Percentiles rank a stretch among this genome's conserved stretches.
These are phyloP conservation scores for Aphaenogaster floridana DNA, from an alignment of 1,140 invertebrate species.

Conservation along the genomic window DNA sequence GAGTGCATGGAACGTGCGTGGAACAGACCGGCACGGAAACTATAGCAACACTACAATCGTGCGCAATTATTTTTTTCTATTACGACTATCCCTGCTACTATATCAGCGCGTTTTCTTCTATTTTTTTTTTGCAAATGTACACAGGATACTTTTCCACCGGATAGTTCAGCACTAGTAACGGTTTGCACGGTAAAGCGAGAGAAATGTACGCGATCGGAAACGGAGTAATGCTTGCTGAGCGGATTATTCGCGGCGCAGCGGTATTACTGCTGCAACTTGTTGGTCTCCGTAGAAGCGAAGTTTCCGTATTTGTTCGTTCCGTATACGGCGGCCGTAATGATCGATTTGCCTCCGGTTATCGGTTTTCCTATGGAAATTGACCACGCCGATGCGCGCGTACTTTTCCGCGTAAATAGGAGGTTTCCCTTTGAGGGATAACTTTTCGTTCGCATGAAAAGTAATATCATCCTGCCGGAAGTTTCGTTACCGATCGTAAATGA, in stretches of 20 bases:
- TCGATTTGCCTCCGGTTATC: slow-evolving; percentile 49
- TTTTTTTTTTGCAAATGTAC: background rate
- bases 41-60: slow-evolving; percentile 4
- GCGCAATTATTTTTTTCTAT: slow-evolving; percentile 43
- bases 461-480: slow-evolving; percentile 32
- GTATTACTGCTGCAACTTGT: slow-evolving; percentile 42
- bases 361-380: slow-evolving; percentile 53
- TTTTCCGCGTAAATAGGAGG: slow-evolving; percentile 44
- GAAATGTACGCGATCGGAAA: slow-evolving; percentile 32
- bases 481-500: slow-evolving; percentile 18
- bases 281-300: slow-evolving; percentile 29
- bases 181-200: background rate
- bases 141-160: background rate
- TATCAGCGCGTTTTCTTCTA: background rate
- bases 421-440: slow-evolving; percentile 62
- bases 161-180: background rate
- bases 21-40: slow-evolving; percentile 27
- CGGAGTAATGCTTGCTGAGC: slow-evolving; percentile 5
- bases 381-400: slow-evolving; percentile 24
- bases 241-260: slow-evolving; percentile 42
- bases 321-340: slow-evolving; percentile 36
- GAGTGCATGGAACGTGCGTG: background rate
- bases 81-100: background rate
- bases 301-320: slow-evolving; percentile 39
- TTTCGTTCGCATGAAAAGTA: slow-evolving; percentile 43